Base-by-base conservation (phyloP, 2,113 vertebrate genomes). In the Tupaia chinensis region DNA sequence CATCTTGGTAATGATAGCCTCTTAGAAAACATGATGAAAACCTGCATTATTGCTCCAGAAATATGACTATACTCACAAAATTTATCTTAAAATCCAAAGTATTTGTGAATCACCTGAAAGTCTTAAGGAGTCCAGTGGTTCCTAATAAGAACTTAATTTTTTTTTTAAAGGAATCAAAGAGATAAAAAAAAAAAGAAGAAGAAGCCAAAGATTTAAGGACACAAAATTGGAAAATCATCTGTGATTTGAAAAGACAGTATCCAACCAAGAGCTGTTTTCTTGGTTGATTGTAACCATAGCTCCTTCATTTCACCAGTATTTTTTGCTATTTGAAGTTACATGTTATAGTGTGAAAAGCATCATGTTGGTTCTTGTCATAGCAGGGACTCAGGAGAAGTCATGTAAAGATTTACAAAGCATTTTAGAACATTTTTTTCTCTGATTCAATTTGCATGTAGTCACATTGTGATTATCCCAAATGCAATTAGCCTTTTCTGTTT, bases 401-500 rank as follows among this genome's bases (percentile, higher is more conserved):
- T 3, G 68, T 77, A 77, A 91, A 87, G 90, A 84, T 68, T 91
- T 73, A 69, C 19, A 72, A 90, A 66, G 44, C 9, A 25, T 76
- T 91, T 91, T 83, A 94, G 69, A 87, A 8, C 16, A 88, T 77
- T 82, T 92, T 87, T 29, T 32, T 3, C 17, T 84, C 72, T 93
- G 32, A 91, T 94, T 94, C 94, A 78, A 89, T 94, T 88, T 91
- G 8, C 53, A 95, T 93, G 58, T 92, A 95, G 74, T 61, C 72
- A 91, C 74, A 89, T 95, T 97, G 82, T 44, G 20, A 89, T 97
- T 22, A 0, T 95, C 95, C 84, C 90, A 94, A 95, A 86, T 96
- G 95, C 82, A 97, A 97, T 98, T 97, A 97, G 56, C 32, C 95
- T 97, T 98, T 98, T 92, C 83, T 97, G 61, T 96, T 98, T 98